A percentile compares a stretch with the other conserved stretches of the same genome.
Evolutionary conservation across 64 coral and sea anemone genomes (phyloP).

Genomic region (Pocillopora verrucosa): DNA sequence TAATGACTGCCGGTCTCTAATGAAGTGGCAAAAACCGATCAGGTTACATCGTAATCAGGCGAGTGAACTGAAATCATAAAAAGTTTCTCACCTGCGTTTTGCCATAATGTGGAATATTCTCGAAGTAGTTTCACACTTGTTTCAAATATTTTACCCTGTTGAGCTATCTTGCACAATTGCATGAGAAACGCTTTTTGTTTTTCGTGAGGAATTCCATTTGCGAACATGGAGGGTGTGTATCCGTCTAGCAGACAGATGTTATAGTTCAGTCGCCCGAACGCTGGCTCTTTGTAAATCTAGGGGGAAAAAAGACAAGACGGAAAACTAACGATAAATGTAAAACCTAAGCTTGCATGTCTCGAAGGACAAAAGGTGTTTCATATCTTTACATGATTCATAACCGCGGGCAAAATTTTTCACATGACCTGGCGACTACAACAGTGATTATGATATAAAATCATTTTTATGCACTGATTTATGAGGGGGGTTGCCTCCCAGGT

Average conservation of each 20-base stretch:
- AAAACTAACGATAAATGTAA: neutral
- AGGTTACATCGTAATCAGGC: too few species aligned
- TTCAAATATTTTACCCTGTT: conserved; percentile 52
- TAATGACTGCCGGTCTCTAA: too few species aligned
- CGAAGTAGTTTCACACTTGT: conserved; percentile 42
- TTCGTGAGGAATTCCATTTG: conserved; percentile 75
- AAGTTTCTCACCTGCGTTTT: conserved; percentile 59
- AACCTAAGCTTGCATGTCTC: too few species aligned
- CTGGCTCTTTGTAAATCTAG: conserved; percentile 80
- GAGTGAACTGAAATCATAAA: neutral
- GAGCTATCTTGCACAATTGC: conserved; percentile 77
- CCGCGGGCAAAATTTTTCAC: too few species aligned
- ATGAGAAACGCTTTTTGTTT: conserved; percentile 81
- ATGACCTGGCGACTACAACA: too few species aligned
- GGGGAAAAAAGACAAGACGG: neutral
- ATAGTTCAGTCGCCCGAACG: conserved; percentile 79
- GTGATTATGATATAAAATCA: too few species aligned
- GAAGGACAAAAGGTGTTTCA: too few species aligned
- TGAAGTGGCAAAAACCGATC: too few species aligned
- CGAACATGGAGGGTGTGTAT: conserved; percentile 78
- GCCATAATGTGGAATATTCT: conserved; percentile 69
- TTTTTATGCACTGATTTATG: too few species aligned
- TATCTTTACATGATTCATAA: too few species aligned
- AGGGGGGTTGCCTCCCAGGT: too few species aligned
- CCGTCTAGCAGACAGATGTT: conserved; percentile 67